Conservation (phyloP, 2,888 invertebrate species). For the Lepidocyrtinus sp. region DNA sequence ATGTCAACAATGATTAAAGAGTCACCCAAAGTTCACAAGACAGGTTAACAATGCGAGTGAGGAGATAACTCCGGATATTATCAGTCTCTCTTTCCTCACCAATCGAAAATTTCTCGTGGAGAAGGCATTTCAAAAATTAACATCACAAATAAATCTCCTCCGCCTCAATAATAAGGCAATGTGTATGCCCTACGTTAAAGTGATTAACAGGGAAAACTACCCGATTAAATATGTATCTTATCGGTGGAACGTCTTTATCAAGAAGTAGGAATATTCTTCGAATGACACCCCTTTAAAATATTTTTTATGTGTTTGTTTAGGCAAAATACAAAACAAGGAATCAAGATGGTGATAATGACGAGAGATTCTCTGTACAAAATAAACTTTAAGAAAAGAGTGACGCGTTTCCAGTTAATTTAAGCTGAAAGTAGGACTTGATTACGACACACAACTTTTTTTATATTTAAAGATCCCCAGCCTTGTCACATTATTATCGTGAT, state of each 20-base stretch:
- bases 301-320: conserved; percentile 5
- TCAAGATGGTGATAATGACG: conserved; percentile 20
- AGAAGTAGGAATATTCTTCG: background rate
- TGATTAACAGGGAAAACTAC: conserved; percentile 1
- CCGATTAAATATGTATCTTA: conserved; percentile 9
- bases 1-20: conserved; percentile 30
- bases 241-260: background rate
- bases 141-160: background rate
- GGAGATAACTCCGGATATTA: conserved; percentile 1
- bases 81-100: background rate
- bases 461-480: background rate
- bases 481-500: conserved; percentile 59
- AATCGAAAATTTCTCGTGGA: too few species aligned
- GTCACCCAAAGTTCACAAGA: conserved; percentile 25
- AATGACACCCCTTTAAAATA: background rate
- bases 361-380: background rate
- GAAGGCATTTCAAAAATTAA: background rate
- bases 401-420: conserved; percentile 50
- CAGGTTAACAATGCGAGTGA: conserved; percentile 8
- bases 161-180: background rate
- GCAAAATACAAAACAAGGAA: conserved; percentile 6
- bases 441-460: conserved; percentile 21
- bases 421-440: conserved; percentile 35
- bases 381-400: conserved; percentile 21
- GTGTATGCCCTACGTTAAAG: background rate